Conservation (phyloP, 2,113 vertebrate genomes). For the Origma solitaria region DNA sequence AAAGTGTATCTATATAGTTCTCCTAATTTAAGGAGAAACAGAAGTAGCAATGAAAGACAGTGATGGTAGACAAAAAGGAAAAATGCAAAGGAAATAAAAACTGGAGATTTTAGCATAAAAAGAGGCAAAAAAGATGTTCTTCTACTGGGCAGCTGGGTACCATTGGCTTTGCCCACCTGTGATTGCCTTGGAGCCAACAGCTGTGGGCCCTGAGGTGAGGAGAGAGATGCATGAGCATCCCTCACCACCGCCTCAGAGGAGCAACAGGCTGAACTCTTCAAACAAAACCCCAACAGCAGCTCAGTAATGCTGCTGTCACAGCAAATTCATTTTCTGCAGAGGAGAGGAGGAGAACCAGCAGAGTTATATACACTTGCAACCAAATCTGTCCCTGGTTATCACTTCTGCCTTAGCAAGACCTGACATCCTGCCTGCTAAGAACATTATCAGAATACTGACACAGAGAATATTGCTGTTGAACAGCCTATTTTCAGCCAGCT, state of each 20-base stretch:
- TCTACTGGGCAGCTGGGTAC: background rate
- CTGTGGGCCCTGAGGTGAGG: background rate
- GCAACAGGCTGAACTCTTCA: background rate
- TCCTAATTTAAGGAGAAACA: background rate
- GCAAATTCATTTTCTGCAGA: constrained; percentile 25
- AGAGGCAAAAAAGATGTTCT: background rate
- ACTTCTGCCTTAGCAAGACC: background rate
- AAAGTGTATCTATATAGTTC: background rate
- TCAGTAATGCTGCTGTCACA: constrained; percentile 36
- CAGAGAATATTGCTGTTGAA: background rate
- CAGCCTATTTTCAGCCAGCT: background rate
- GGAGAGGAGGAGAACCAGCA: background rate
- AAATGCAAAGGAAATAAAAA: background rate
- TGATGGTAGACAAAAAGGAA: background rate
- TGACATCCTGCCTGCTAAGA: constrained; percentile 8
- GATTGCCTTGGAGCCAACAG: background rate
- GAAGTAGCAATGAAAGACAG: background rate
- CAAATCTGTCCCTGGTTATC: constrained; percentile 21
- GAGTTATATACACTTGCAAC: background rate
- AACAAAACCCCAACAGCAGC: background rate
- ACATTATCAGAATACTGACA: background rate
- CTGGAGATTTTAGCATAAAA: background rate
- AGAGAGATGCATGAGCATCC: background rate
- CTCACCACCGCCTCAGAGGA: background rate
- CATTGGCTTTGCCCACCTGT: background rate